Conservation (phyloP, 2,888 invertebrate species). For the Volucella zonaria region DNA sequence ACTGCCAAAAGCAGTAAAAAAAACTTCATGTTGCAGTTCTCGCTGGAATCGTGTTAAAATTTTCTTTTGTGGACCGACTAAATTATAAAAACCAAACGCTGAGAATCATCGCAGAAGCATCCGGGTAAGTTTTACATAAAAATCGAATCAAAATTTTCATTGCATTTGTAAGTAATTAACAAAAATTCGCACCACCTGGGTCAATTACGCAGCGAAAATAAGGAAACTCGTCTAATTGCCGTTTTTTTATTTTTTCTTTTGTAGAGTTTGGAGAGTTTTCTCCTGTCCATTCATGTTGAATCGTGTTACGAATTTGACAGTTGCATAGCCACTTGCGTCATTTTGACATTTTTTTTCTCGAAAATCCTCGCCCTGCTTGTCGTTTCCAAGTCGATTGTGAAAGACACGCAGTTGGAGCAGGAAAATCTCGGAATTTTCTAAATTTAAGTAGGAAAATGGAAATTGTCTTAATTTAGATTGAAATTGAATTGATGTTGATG, state of each 20-base stretch:
- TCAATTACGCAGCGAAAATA: slow-evolving; percentile 49
- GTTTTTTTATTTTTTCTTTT: not conserved
- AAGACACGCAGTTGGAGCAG: too few species aligned
- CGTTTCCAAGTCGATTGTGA: too few species aligned
- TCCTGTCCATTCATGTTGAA: slow-evolving; percentile 52
- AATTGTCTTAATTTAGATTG: too few species aligned
- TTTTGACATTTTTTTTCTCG: slow-evolving; percentile 12
- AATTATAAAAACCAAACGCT: slow-evolving; percentile 69
- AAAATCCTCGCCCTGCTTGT: not conserved
- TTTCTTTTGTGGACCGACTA: slow-evolving; percentile 68
- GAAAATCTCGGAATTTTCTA: too few species aligned
- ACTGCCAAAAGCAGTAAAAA: slow-evolving; percentile 57
- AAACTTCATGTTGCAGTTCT: slow-evolving; percentile 76
- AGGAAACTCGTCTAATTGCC: slow-evolving; percentile 7
- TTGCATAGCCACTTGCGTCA: slow-evolving; percentile 59
- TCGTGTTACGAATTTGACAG: slow-evolving; percentile 55
- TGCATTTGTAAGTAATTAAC: slow-evolving; percentile 35
- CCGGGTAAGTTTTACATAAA: slow-evolving; percentile 61
- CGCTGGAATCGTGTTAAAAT: slow-evolving; percentile 77
- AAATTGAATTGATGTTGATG: too few species aligned
- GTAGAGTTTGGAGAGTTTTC: slow-evolving; percentile 56
- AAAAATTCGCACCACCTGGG: not conserved
- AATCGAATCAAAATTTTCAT: slow-evolving; percentile 11
- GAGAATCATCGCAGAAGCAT: slow-evolving; percentile 72
- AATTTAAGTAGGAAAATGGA: too few species aligned